phyloP scores from a whole-genome alignment of 2,113 vertebrate species.

The Paramisgurnus dabryanus region DNA sequence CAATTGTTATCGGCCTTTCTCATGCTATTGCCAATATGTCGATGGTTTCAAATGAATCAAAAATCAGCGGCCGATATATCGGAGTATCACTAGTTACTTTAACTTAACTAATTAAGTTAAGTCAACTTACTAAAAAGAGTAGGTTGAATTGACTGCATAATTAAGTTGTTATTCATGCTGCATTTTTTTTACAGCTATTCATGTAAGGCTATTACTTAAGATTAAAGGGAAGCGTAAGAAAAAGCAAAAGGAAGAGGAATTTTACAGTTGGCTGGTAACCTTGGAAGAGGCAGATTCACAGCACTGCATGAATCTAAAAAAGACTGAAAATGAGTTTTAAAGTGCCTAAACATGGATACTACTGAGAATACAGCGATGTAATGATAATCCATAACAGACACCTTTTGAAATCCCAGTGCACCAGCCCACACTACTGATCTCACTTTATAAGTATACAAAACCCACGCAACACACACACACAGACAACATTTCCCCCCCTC shows the following conservation, averaged over 20 bases:
- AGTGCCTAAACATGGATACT: slow-evolving; percentile 3
- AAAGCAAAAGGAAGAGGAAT: neutral
- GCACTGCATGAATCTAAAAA: slow-evolving; percentile 7
- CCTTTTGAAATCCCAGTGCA: neutral
- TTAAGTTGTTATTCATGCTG: no score
- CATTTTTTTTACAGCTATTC: neutral
- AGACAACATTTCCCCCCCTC: slow-evolving; percentile 38
- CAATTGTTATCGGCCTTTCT: no score
- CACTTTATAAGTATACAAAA: slow-evolving; percentile 2
- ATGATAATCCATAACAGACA: slow-evolving; percentile 15
- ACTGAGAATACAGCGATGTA: slow-evolving; percentile 26
- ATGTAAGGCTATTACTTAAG: neutral
- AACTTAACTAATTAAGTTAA: no score
- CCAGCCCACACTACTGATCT: slow-evolving; percentile 8
- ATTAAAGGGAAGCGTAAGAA: slow-evolving; percentile 1
- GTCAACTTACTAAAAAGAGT: no score
- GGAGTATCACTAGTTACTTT: no score
- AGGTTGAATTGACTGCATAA: no score
- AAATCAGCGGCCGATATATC: no score
- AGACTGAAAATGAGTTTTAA: slow-evolving; percentile 21
- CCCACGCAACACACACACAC: slow-evolving; percentile 13
- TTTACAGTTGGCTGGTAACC: slow-evolving; percentile 1
- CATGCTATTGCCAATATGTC: no score
- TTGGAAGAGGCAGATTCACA: slow-evolving; percentile 23
- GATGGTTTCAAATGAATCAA: no score